Percentiles rank a stretch among this genome's conserved stretches.
Conservation (phyloP, 2,888 invertebrate genomes). For the Caenorhabditis sp. region DNA sequence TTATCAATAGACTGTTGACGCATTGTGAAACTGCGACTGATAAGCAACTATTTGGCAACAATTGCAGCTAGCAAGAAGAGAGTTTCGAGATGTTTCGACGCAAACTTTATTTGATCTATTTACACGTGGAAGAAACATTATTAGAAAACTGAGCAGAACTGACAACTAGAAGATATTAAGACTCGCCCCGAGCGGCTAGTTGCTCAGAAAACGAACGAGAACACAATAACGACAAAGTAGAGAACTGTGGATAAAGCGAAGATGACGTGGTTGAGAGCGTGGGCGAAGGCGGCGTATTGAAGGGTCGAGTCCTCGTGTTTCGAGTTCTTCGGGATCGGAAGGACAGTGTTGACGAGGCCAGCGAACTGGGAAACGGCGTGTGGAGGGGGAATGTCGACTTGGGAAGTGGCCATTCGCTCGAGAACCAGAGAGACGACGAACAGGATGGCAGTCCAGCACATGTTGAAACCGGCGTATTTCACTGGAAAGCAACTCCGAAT, state of each 20-base stretch:
- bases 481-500: slow-evolving; percentile 79
- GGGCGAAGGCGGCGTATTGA: slow-evolving; percentile 71
- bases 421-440: slow-evolving; percentile 79
- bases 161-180: slow-evolving; percentile 20
- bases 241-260: slow-evolving; percentile 75
- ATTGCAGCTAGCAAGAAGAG: too few species aligned
- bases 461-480: slow-evolving; percentile 81
- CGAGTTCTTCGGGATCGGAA: slow-evolving; percentile 77
- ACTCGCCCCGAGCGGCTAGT: neutral
- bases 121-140: slow-evolving; percentile 43
- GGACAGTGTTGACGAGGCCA: slow-evolving; percentile 73
- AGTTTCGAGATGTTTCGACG: neutral
- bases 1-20: slow-evolving; percentile 19
- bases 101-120: slow-evolving; percentile 16
- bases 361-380: slow-evolving; percentile 73
- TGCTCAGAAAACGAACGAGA: slow-evolving; percentile 74
- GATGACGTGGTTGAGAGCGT: slow-evolving; percentile 78
- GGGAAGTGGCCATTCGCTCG: slow-evolving; percentile 75
- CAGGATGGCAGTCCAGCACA: slow-evolving; percentile 77
- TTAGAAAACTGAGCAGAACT: slow-evolving; percentile 50
- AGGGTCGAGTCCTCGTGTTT: slow-evolving; percentile 72
- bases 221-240: slow-evolving; percentile 77
- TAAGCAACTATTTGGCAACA: slow-evolving; percentile 11
- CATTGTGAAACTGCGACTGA: slow-evolving; percentile 28
- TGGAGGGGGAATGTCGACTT: slow-evolving; percentile 80